These are phyloP conservation scores for Nomada lathburiana DNA, from an alignment of 2,888 invertebrate genomes.

Conservation along the genomic window DNA sequence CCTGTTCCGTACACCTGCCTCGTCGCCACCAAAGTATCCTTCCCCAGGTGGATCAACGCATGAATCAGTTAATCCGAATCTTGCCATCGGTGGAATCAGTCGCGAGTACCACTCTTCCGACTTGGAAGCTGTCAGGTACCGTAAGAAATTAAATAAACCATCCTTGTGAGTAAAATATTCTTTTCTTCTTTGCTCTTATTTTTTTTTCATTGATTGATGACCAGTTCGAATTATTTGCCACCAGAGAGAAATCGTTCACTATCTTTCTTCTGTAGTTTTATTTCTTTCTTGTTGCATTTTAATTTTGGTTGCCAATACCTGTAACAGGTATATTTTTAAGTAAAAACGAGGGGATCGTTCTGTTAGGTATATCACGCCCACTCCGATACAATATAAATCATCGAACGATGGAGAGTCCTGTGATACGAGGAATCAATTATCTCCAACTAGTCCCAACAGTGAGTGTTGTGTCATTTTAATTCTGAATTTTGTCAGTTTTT, in stretches of 20 bases:
- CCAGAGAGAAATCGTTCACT: background rate
- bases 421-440: constrained; percentile 79
- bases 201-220: background rate
- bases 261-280: constrained; percentile 1
- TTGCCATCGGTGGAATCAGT: constrained; percentile 74
- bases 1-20: constrained; percentile 90
- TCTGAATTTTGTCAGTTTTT: too few relatives aligned
- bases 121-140: constrained; percentile 81
- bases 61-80: constrained; percentile 75
- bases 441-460: constrained; percentile 83
- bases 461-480: constrained; percentile 52
- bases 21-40: constrained; percentile 89
- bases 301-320: background rate
- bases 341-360: background rate
- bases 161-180: constrained; percentile 66
- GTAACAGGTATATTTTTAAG: background rate
- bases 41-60: constrained; percentile 84
- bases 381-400: constrained; percentile 78
- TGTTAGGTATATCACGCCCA: constrained; percentile 77
- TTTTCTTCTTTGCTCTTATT: constrained; percentile 48
- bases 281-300: constrained; percentile 4
- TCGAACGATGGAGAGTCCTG: constrained; percentile 73
- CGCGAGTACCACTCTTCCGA: constrained; percentile 79
- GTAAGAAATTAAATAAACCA: constrained; percentile 71
- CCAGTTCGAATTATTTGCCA: too few relatives aligned